These are phyloP conservation scores for Eupeodes luniger DNA, from an alignment of 2,888 invertebrate species.

Conservation along the genomic window DNA sequence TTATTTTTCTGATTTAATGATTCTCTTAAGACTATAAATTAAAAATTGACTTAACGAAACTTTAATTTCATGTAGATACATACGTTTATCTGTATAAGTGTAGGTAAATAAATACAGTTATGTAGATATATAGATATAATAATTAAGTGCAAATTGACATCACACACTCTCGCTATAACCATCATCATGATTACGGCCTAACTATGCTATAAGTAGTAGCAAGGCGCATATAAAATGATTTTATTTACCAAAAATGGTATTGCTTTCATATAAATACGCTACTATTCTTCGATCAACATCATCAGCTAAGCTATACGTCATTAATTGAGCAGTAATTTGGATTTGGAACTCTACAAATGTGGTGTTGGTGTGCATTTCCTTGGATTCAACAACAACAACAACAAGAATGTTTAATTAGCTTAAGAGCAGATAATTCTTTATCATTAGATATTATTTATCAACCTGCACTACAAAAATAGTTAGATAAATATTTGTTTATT, in stretches of 20 bases:
- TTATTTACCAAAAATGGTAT: slow-evolving; percentile 63
- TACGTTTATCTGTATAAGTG: not conserved
- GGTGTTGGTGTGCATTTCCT: not conserved
- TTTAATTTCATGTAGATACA: slow-evolving; percentile 17
- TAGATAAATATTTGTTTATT: not conserved
- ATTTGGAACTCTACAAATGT: not conserved
- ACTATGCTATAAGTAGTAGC: not conserved
- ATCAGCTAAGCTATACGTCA: not conserved
- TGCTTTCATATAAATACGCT: slow-evolving; percentile 36
- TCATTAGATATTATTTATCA: no score
- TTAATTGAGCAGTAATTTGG: not conserved
- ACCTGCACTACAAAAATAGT: not conserved
- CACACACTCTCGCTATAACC: slow-evolving; percentile 9
- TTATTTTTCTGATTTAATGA: slow-evolving; percentile 3
- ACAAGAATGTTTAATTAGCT: slow-evolving; percentile 1
- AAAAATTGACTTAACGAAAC: slow-evolving; percentile 52
- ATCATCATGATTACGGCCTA: not conserved
- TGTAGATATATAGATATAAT: not conserved
- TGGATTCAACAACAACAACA: not conserved
- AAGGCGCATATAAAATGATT: not conserved
- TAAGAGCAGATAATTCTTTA: not conserved
- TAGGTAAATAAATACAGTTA: not conserved
- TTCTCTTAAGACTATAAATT: slow-evolving; percentile 56
- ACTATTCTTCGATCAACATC: not conserved
- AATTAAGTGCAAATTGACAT: slow-evolving; percentile 20